Conservation (phyloP, 2,797 vertebrate genomes). For the Anguilla anguilla region DNA sequence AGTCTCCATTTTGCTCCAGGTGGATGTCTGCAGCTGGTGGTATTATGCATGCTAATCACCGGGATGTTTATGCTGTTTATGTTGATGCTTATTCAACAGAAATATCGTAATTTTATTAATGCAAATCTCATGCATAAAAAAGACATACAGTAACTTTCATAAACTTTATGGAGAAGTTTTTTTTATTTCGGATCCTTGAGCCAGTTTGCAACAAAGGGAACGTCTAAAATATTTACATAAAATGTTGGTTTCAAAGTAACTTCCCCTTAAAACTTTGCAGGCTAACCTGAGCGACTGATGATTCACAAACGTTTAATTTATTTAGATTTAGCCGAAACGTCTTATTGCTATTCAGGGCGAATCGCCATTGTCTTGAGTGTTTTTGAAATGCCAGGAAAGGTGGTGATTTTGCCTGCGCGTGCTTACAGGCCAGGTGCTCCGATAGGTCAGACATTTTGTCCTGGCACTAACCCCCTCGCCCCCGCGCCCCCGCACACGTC, state of each 20-base stretch:
- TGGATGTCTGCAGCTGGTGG: neutral
- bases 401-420: slow-evolving; percentile 9
- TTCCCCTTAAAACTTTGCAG: neutral
- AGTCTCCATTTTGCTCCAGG: neutral
- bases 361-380: slow-evolving; percentile 17
- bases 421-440: slow-evolving; percentile 26
- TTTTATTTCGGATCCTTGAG: neutral
- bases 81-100: slow-evolving; percentile 14
- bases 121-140: neutral
- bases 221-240: neutral
- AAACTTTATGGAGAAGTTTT: neutral
- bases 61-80: neutral
- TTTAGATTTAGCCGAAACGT: neutral
- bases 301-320: neutral
- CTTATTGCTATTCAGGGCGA: slow-evolving; percentile 15
- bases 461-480: neutral
- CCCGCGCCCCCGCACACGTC: neutral
- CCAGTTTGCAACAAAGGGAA: neutral
- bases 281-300: neutral
- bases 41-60: neutral
- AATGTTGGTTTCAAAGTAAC: neutral
- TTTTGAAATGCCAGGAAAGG: slow-evolving; percentile 22
- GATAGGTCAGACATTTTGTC: slow-evolving; percentile 20
- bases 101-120: neutral
- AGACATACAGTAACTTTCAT: neutral